Conservation (phyloP, 2,888 invertebrate genomes). For the Euplagia quadripunctaria region DNA sequence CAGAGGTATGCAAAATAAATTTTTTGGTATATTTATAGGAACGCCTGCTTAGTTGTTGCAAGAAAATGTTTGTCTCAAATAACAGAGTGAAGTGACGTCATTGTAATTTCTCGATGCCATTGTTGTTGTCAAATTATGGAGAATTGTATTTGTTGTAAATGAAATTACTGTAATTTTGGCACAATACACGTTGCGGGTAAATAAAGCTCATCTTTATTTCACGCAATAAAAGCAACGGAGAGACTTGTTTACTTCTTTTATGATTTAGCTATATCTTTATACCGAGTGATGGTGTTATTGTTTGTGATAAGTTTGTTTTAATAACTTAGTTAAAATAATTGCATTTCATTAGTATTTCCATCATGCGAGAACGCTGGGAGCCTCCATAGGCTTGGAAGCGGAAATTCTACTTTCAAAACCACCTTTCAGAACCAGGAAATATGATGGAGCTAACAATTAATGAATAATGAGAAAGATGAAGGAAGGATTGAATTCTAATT, state of each 20-base stretch:
- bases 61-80: not conserved
- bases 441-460: too few relatives aligned
- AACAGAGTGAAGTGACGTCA: not conserved
- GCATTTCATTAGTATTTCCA: too few relatives aligned
- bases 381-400: not conserved
- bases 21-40: too few relatives aligned
- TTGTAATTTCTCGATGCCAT: not conserved
- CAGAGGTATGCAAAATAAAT: too few relatives aligned
- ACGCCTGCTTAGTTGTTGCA: too few relatives aligned
- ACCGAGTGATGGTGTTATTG: not conserved
- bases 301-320: not conserved
- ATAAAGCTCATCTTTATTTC: not conserved
- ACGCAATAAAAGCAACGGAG: not conserved
- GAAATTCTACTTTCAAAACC: not conserved
- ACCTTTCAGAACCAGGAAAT: too few relatives aligned
- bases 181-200: not conserved
- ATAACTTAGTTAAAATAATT: too few relatives aligned
- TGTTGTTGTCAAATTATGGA: conserved; percentile 6
- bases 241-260: conserved; percentile 2
- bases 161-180: not conserved
- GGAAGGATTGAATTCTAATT: too few relatives aligned
- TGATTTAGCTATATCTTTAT: not conserved
- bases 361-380: too few relatives aligned
- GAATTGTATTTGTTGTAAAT: conserved; percentile 3
- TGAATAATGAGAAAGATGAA: too few relatives aligned